phyloP scores from a whole-genome alignment of 2,113 vertebrate species.

The Peromyscus leucopus region DNA sequence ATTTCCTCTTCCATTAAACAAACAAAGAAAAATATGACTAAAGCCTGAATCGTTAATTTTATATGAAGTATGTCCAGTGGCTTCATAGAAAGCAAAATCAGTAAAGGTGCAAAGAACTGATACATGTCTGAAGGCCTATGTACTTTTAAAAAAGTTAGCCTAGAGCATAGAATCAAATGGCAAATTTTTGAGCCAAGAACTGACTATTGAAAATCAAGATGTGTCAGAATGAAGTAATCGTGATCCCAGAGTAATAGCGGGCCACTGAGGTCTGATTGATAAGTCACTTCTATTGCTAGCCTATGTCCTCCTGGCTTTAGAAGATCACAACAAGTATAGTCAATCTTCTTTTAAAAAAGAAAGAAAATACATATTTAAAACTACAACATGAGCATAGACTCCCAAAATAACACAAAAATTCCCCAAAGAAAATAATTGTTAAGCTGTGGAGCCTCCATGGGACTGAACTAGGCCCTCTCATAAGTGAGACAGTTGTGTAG shows the following conservation, averaged over 20 bases:
- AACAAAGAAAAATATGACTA: neutral
- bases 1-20: slow-evolving; percentile 2
- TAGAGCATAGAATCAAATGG: neutral
- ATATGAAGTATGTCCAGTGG: neutral
- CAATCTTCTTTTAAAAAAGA: neutral
- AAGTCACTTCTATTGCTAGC: neutral
- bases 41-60: neutral
- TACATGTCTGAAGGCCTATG: neutral
- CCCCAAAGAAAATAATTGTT: neutral
- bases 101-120: neutral
- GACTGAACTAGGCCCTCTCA: too few relatives aligned
- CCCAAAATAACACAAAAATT: neutral
- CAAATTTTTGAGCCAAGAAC: neutral
- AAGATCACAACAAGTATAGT: neutral
- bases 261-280: neutral
- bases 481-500: too few relatives aligned
- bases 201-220: neutral
- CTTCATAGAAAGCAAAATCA: slow-evolving; percentile 12
- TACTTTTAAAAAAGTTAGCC: neutral
- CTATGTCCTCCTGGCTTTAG: neutral
- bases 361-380: neutral
- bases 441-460: too few relatives aligned
- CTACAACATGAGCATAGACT: neutral
- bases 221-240: neutral
- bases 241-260: neutral